Evolutionary conservation across 1,140 invertebrate genomes (phyloP), one percentile per base, ranked within the genome.

Genomic region (Lysiphlebus fabarum): DNA sequence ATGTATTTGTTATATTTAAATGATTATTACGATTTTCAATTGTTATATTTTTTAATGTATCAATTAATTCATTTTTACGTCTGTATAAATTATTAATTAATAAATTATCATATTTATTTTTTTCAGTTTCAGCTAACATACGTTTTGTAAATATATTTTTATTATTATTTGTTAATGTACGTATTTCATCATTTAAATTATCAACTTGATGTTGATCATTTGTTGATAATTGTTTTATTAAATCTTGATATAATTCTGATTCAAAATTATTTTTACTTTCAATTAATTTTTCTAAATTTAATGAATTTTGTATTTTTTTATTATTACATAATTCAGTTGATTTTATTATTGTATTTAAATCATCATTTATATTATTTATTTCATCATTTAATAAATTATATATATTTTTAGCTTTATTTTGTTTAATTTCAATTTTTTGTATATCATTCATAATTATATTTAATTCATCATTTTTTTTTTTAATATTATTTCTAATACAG

Each of bases 361-460:
- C 95, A 79, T 99, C 96, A 72, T 95, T 95, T 89, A 95, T 96
- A 55, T 98, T 80, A 53, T 95, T 84, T 41, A 98, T 92, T 72
- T 98, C 95, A 12, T 92, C 93, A 79, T 96, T 95, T 60, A 97
- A 90, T 81, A 97, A 97, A 73, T 98, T 95, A 78, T 94, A 97
- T 56, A 93, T 93, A 70, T 93, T 93, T 78, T 95, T 95, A 48
- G 93, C 92, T 83, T 96, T 96, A 70, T 92, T 95, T 75, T 96
- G 96, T 74, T 96, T 97, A 0, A 94, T 98, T 78, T 98, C 96
- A 6, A 92, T 96, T 65, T 91, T 89, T 69, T 98, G 95, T 93
- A 98, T 97, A 70, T 98, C 95, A 9, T 92, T 94, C 0, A 98
- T 92, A 56, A 96, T 88, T 54, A 87, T 86, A 74, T 96, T 98